Conservation (phyloP, 1,140 invertebrate species). For the Drosophila paulistorum region DNA sequence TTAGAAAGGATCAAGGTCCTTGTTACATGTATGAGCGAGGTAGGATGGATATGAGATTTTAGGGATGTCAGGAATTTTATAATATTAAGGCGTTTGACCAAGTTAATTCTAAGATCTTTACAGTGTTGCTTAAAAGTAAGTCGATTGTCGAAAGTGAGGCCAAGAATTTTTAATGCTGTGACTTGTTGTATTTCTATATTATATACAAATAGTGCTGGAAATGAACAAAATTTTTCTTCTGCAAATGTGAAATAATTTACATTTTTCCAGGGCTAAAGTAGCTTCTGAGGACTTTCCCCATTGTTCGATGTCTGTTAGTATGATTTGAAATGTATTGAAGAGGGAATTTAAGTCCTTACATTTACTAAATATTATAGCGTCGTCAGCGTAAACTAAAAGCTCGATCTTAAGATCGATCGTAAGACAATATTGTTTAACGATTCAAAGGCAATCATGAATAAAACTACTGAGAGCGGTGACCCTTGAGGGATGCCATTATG, state of each 20-base stretch:
- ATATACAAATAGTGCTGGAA: too few species aligned
- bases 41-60: background rate
- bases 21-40: conserved; percentile 15
- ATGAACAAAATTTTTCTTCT: too few species aligned
- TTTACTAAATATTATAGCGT: conserved; percentile 32
- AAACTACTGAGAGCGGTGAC: conserved; percentile 29
- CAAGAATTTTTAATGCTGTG: too few species aligned
- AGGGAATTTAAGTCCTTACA: conserved; percentile 24
- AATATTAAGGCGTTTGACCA: too few species aligned
- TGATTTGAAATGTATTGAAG: conserved; percentile 1
- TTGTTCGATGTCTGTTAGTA: conserved; percentile 13
- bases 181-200: too few species aligned
- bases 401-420: conserved; percentile 14
- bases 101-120: too few species aligned
- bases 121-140: too few species aligned
- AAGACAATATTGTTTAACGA: conserved; percentile 30
- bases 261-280: conserved; percentile 13
- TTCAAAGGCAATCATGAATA: conserved; percentile 37
- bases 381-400: conserved; percentile 21
- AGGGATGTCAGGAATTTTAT: conserved; percentile 13
- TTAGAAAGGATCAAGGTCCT: conserved; percentile 21
- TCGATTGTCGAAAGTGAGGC: too few species aligned
- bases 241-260: background rate
- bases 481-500: conserved; percentile 9
- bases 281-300: too few species aligned